Conservation (phyloP, 64 coral and sea anemone genomes). For the Astreopora myriophthalma region DNA sequence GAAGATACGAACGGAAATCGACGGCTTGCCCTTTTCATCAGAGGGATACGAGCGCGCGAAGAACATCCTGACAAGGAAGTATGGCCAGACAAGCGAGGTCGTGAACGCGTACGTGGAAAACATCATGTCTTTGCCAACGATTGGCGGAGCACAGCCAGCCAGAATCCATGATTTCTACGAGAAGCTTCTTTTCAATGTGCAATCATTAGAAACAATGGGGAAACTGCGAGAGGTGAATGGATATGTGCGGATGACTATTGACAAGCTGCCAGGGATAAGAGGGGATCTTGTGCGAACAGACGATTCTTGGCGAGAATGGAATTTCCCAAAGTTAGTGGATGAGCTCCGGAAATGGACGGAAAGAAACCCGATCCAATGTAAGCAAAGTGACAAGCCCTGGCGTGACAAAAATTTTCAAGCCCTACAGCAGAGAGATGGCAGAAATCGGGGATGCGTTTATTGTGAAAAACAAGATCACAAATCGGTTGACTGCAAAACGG, state of each 20-base stretch:
- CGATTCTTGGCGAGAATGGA: constrained; percentile 41
- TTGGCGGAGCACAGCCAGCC: background rate
- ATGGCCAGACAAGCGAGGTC: constrained; percentile 10
- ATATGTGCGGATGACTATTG: constrained; percentile 3
- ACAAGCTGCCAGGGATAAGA: constrained; percentile 18
- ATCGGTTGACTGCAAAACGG: background rate
- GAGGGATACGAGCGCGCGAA: constrained; percentile 40
- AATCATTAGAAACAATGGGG: constrained; percentile 42
- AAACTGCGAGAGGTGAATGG: constrained; percentile 41
- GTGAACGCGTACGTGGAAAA: constrained; percentile 48
- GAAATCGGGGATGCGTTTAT: constrained; percentile 18
- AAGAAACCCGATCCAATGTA: background rate
- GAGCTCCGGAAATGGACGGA: background rate
- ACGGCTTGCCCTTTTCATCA: constrained; percentile 41
- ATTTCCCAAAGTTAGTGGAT: background rate
- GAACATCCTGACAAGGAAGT: constrained; percentile 31
- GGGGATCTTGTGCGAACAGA: constrained; percentile 15
- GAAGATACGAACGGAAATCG: constrained; percentile 8
- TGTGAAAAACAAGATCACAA: constrained; percentile 36
- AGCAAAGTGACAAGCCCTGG: background rate
- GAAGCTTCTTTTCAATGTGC: constrained; percentile 39
- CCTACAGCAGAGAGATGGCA: background rate
- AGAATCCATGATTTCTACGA: constrained; percentile 50
- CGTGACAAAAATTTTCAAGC: background rate
- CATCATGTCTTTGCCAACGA: constrained; percentile 27